Evolutionary conservation across 64 coral and sea anemone species (phyloP).

Genomic region (Montipora sp.): DNA sequence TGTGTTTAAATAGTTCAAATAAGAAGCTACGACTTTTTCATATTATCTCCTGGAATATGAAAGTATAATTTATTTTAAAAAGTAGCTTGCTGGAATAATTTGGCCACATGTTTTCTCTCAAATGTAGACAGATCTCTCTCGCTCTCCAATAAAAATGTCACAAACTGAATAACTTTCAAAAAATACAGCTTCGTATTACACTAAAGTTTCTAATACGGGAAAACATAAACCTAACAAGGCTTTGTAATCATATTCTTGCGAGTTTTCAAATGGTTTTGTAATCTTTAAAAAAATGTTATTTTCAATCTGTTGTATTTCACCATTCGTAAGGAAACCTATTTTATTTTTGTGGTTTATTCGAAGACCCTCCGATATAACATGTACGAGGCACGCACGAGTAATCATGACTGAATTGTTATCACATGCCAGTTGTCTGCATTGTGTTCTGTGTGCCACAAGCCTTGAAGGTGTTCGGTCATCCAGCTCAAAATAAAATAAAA

Average conservation of each 20-base stretch:
- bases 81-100: no score
- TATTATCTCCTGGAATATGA: neutral
- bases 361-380: neutral
- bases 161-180: neutral
- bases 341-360: neutral
- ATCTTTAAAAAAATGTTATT: no score
- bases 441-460: neutral
- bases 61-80: neutral
- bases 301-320: no score
- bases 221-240: no score
- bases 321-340: no score
- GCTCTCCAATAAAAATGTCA: neutral
- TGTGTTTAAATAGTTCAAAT: neutral
- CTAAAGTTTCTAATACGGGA: no score
- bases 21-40: neutral
- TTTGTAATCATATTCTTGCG: no score
- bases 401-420: neutral
- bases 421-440: neutral
- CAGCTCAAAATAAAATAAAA: neutral
- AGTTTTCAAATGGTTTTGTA: no score
- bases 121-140: neutral
- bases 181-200: neutral
- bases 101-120: no score
- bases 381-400: neutral
- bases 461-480: neutral